Evolutionary conservation across 2,113 vertebrate species (phyloP).

Genomic region (Odontesthes bonariensis): DNA sequence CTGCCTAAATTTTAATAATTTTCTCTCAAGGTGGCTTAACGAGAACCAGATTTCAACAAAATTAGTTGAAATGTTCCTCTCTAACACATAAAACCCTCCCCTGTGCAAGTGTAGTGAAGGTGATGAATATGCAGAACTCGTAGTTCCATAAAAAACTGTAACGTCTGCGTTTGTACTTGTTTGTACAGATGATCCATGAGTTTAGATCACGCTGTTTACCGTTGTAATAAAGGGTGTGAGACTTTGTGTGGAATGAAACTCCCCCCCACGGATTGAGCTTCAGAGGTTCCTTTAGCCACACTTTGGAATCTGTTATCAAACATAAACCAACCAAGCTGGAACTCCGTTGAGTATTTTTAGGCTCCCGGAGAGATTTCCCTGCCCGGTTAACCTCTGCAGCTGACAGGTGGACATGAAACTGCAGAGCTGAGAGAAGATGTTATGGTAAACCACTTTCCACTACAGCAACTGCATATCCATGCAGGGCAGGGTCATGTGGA

Average conservation of each 20-base stretch:
- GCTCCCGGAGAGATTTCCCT: constrained; percentile 16
- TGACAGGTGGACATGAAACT: constrained; percentile 48
- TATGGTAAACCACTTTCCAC: constrained; percentile 25
- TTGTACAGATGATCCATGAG: background rate
- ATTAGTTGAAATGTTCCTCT: background rate
- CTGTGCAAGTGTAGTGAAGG: too few relatives aligned
- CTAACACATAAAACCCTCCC: too few relatives aligned
- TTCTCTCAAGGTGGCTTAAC: too few relatives aligned
- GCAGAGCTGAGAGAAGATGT: constrained; percentile 24
- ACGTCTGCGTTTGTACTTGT: too few relatives aligned
- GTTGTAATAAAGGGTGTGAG: background rate
- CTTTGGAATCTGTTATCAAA: constrained; percentile 35
- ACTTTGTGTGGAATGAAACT: constrained; percentile 9
- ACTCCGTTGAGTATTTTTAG: constrained; percentile 48
- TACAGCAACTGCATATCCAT: background rate
- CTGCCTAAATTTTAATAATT: background rate
- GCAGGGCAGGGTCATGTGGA: constrained; percentile 30
- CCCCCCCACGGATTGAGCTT: background rate
- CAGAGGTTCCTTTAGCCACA: background rate
- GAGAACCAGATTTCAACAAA: background rate
- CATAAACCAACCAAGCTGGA: constrained; percentile 41
- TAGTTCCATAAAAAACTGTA: too few relatives aligned
- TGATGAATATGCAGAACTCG: too few relatives aligned
- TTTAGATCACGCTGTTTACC: background rate
- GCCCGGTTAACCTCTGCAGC: constrained; percentile 11